phyloP scores from a whole-genome alignment of 2,888 invertebrate genomes.

The Pollenia amentaria region DNA sequence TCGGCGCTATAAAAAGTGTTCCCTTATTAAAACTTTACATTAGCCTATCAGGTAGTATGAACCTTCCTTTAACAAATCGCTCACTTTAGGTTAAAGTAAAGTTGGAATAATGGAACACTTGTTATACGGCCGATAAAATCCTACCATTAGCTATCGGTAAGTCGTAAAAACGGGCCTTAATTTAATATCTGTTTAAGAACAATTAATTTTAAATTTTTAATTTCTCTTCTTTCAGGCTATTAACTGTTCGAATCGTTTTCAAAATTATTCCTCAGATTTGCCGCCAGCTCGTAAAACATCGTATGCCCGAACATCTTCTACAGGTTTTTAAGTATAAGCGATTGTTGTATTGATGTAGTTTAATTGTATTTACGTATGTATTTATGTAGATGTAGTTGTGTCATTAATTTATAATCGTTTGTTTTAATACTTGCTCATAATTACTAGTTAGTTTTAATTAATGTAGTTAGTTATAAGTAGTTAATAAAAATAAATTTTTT shows the following conservation, averaged over 20 bases:
- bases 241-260: slow-evolving; percentile 81
- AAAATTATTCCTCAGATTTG: slow-evolving; percentile 80
- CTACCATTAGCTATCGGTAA: too few relatives aligned
- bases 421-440: too few relatives aligned
- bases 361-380: background rate
- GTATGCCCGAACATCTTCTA: slow-evolving; percentile 82
- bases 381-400: background rate
- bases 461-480: slow-evolving; percentile 8
- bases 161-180: too few relatives aligned
- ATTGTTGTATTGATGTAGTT: background rate
- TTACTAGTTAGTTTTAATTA: background rate
- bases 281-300: slow-evolving; percentile 83
- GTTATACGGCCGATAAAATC: too few relatives aligned
- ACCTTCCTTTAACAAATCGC: too few relatives aligned
- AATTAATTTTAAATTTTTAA: slow-evolving; percentile 6
- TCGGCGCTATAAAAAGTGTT: too few relatives aligned
- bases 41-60: too few relatives aligned
- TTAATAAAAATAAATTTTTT: background rate
- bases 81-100: too few relatives aligned
- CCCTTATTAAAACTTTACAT: too few relatives aligned
- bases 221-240: slow-evolving; percentile 79
- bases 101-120: too few relatives aligned
- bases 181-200: background rate
- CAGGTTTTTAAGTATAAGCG: slow-evolving; percentile 77
- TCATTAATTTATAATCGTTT: too few relatives aligned